A percentile compares a stretch with the other conserved stretches of the same genome.
These are phyloP conservation scores for Mirounga angustirostris DNA, from an alignment of 2,113 vertebrate genomes.

Conservation along the genomic window DNA sequence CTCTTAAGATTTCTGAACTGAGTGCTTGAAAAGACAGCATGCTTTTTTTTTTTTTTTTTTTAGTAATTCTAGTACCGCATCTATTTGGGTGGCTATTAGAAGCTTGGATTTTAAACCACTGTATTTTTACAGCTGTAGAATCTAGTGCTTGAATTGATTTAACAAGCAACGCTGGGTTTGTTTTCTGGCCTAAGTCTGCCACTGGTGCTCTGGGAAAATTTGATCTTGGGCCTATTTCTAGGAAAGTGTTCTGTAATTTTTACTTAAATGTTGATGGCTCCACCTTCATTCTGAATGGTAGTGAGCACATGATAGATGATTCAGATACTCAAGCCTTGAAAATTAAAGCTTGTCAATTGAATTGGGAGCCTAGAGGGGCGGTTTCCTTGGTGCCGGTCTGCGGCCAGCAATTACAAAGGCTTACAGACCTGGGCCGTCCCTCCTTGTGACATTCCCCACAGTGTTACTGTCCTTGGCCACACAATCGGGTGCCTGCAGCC, in stretches of 20 bases:
- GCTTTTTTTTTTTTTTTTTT: not conserved
- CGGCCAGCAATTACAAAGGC: not conserved
- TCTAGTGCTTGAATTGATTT: conserved; percentile 74
- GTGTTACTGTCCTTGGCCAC: not conserved
- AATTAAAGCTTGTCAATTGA: not conserved
- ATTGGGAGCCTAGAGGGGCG: not conserved
- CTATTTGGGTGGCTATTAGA: conserved; percentile 66
- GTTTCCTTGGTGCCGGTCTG: not conserved
- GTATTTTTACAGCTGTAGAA: conserved; percentile 62
- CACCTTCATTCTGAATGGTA: not conserved
- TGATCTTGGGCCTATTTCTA: conserved; percentile 57
- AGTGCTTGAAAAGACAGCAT: not conserved
- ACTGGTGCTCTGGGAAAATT: conserved; percentile 61
- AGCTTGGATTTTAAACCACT: conserved; percentile 61
- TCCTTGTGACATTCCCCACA: not conserved
- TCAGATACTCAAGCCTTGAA: not conserved
- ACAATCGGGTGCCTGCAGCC: not conserved
- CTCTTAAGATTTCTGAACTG: not conserved
- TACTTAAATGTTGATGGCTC: not conserved
- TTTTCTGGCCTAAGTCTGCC: conserved; percentile 35
- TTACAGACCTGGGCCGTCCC: not conserved
- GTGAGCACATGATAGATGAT: not conserved
- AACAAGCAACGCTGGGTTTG: conserved; percentile 52
- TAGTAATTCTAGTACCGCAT: not conserved
- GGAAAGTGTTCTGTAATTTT: conserved; percentile 51